Percentiles rank a stretch among this genome's conserved stretches.
Conservation (phyloP, 2,113 vertebrate genomes). For the Neolamprologus caudopunctatus region DNA sequence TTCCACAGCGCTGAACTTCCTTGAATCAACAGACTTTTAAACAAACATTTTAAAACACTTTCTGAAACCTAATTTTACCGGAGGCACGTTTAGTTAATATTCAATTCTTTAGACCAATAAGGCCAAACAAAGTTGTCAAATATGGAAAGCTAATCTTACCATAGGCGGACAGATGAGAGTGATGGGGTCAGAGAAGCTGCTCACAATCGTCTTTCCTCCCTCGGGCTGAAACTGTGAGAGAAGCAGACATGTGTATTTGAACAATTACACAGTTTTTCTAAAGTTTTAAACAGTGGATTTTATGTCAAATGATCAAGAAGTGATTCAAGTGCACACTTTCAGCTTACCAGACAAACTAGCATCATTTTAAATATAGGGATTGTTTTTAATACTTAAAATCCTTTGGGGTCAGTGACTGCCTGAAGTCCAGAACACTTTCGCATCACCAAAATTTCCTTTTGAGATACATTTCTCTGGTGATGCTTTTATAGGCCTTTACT, state of each 20-base stretch:
- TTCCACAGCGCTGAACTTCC: fast-evolving
- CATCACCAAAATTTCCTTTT: not conserved
- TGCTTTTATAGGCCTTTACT: not conserved
- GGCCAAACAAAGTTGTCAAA: not conserved
- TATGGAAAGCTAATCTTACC: constrained; percentile 44
- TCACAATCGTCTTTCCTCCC: constrained; percentile 63
- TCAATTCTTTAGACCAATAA: not conserved
- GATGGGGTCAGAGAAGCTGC: constrained; percentile 69
- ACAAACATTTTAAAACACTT: not conserved
- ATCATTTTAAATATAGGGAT: not conserved
- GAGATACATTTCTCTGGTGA: not conserved
- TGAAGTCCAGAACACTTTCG: not conserved
- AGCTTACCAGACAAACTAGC: not conserved
- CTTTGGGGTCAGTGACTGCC: fast-evolving
- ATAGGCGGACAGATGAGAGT: constrained; percentile 70
- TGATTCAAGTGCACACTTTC: not conserved
- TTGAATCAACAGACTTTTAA: not conserved
- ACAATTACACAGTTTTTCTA: fast-evolving
- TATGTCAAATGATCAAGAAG: not conserved
- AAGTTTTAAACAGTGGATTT: not conserved
- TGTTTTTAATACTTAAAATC: not conserved
- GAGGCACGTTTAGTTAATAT: fast-evolving
- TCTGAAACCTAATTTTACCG: not conserved
- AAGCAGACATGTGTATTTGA: not conserved
- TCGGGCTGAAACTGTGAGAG: constrained; percentile 71